Evolutionary conservation across 2,797 vertebrate genomes (phyloP), one percentile per base, ranked within the genome.

Genomic region (Labeo calbasu): DNA sequence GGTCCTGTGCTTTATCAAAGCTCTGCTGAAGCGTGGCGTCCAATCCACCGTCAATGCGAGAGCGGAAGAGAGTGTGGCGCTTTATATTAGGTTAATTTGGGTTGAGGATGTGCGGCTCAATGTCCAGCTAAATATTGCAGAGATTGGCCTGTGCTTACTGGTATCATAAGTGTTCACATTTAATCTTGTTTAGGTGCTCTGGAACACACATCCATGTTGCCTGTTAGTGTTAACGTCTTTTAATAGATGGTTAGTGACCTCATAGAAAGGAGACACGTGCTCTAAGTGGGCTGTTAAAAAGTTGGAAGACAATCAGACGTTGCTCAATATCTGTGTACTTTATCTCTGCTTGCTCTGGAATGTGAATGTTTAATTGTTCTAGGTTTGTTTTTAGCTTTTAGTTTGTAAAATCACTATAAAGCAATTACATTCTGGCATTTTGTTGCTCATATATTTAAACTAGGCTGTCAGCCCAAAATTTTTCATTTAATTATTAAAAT

Each of bases 81-180:
- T 89, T 91, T 84, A 82, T 82, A 89, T 94, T 93, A 92, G 90
- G 72, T 87, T 91, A 92, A 93, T 89, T 23, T 86, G 89, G 91
- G 90, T 90, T 88, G 91, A 92, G 88, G 89, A 84, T 86, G 89
- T 90, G 90, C 89, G 86, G 90, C 92, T 95, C 94, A 95, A 94
- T 79, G 94, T 94, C 94, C 92, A 51, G 88, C 86, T 80, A 92
- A 94, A 94, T 94, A 95, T 95, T 92, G 91, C 91, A 63, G 87
- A 93, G 94, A 95, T 95, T 95, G 94, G 91, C 89, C 87, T 6
- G 79, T 84, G 89, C 90, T 93, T 93, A 87, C 94, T 94, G 92
- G 93, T 94, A 91, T 91, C 79, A 84, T 93, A 93, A 95, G 84
- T 89, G 91, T 83, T 75, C 84, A 90, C 88, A 86, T 94, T 93